Conservation (phyloP, 1,140 invertebrate species). For the Drosophila biarmipes region DNA sequence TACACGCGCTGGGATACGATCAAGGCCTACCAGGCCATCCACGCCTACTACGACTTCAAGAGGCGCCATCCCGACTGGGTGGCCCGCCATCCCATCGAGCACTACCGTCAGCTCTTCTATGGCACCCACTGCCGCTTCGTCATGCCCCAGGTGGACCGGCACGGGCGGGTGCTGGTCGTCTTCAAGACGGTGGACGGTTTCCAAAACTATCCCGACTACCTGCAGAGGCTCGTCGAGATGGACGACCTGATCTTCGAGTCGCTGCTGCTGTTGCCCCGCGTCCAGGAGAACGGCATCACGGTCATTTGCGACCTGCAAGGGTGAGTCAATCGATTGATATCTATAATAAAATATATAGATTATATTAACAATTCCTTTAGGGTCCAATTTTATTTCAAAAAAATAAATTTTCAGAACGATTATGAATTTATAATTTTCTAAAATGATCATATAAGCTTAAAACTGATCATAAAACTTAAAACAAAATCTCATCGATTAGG, state of each 20-base stretch:
- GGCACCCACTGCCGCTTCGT: slow-evolving; percentile 66
- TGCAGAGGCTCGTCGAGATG: slow-evolving; percentile 76
- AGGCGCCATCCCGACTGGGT: slow-evolving; percentile 70
- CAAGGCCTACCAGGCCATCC: slow-evolving; percentile 68
- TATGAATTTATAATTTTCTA: too few species aligned
- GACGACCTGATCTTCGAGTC: slow-evolving; percentile 82
- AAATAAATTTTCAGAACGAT: too few species aligned
- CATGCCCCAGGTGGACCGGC: slow-evolving; percentile 73
- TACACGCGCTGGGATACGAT: slow-evolving; percentile 67
- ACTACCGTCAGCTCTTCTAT: slow-evolving; percentile 63
- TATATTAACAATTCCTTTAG: too few species aligned
- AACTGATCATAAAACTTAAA: too few species aligned
- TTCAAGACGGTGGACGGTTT: slow-evolving; percentile 79
- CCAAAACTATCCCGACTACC: slow-evolving; percentile 68
- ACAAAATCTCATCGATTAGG: too few species aligned
- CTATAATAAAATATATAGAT: too few species aligned
- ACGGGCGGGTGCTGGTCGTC: slow-evolving; percentile 68
- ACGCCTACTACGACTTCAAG: slow-evolving; percentile 79
- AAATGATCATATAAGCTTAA: too few species aligned
- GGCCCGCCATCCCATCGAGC: slow-evolving; percentile 64
- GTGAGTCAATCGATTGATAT: slow-evolving; percentile 46
- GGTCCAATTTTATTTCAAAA: too few species aligned
- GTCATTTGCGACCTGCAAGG: slow-evolving; percentile 77
- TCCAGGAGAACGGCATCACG: slow-evolving; percentile 74
- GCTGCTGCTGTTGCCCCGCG: slow-evolving; percentile 65